Conservation (phyloP, 2,113 vertebrate species). For the Procavia capensis region DNA sequence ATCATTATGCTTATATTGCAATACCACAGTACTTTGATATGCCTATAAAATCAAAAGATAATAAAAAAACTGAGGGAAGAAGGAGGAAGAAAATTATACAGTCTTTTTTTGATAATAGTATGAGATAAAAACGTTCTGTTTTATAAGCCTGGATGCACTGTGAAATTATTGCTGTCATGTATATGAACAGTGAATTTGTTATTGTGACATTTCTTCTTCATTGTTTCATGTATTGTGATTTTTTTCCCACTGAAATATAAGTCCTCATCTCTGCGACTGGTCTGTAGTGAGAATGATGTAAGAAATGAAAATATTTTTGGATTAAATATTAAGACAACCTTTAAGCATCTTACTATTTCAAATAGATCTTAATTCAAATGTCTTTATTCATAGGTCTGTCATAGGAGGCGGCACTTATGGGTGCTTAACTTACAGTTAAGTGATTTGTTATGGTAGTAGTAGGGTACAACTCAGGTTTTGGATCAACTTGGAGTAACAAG, state of each 20-base stretch:
- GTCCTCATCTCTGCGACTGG: not conserved
- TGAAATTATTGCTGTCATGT: not conserved
- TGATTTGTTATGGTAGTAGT: no score
- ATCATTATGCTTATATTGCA: not conserved
- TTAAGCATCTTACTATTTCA: not conserved
- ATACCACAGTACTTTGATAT: not conserved
- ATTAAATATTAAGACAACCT: not conserved
- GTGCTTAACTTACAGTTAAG: not conserved
- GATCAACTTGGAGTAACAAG: no score
- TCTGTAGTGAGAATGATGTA: not conserved
- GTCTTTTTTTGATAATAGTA: not conserved
- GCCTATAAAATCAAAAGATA: not conserved
- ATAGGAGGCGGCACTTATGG: not conserved
- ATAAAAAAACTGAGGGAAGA: no score
- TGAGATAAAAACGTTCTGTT: not conserved
- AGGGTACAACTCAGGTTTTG: no score
- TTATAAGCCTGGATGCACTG: not conserved
- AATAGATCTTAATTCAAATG: not conserved
- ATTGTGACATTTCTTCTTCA: not conserved
- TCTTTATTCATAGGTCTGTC: not conserved
- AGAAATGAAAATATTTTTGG: not conserved
- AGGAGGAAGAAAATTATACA: not conserved
- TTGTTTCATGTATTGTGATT: not conserved
- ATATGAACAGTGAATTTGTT: not conserved
- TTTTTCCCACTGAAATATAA: not conserved